Base-by-base conservation (phyloP, 2,113 vertebrate genomes). In the Hymenochirus boettgeri region DNA sequence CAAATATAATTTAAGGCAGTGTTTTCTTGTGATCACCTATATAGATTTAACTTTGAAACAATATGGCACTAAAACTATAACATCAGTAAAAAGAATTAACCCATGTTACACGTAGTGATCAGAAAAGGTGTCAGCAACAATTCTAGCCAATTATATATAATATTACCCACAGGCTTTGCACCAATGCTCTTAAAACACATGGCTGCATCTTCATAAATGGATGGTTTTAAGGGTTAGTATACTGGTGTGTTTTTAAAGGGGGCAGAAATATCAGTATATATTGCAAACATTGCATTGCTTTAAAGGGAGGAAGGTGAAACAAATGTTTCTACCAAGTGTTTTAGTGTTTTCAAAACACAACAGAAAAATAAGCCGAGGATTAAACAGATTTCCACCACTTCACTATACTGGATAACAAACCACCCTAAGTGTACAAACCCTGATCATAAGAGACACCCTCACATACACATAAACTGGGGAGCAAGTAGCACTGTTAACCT, bases 401-500 rank as follows among this genome's bases (percentile, higher is more conserved):
- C 2, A 18, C 15, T n/a, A 42, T 42, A 42, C 33, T 35, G 9
- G 33, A 35, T 35, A 13, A 35, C 2, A 11, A 13, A 35, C 10
- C 10, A 13, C 33, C 33, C 33, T 12, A 11, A 35, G 33, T 35
- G 33, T 13, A 35, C 33, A 35, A 35, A 13, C 33, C 6, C 9
- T 35, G 33, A 35, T 13, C 33, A 35, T 12, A 35, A 31, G 15
- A 35, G 33, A 12, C 10, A 35, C n/a, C n/a, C n/a, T n/a, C 10
- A 35, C 33, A 35, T 35, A 12, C 31, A 47, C 50, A 58, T 25
- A 57, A 57, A 65, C 22, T 50, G 10, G 31, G 58, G 24, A 69
- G 48, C 45, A 69, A 50, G 35, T 39, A 58, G 65, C 48, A 60
- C 57, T 45, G 29, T 33, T 10, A 25, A 24, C 22, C 19, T 26